A percentile compares a stretch with the other conserved stretches of the same genome.
These are phyloP conservation scores for Okapia johnstoni DNA, from an alignment of 2,113 vertebrate species.

Conservation along the genomic window DNA sequence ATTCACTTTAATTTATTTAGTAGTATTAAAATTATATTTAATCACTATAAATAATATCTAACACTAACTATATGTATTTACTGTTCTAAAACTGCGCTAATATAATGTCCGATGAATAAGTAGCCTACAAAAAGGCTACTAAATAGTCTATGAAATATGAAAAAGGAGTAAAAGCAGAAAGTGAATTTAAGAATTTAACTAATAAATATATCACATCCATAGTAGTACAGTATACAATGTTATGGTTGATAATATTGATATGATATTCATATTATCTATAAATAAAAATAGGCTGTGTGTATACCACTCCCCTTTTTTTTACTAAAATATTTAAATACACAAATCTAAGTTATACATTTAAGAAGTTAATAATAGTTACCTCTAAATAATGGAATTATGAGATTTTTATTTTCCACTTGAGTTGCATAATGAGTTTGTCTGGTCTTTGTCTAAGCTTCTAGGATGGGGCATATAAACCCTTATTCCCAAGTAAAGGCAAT, in stretches of 20 bases:
- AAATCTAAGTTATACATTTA: background rate
- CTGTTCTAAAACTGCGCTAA: background rate
- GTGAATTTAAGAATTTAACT: background rate
- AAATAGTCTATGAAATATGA: background rate
- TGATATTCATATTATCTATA: background rate
- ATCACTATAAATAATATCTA: background rate
- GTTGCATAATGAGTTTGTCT: background rate
- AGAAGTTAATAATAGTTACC: background rate
- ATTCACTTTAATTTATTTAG: background rate
- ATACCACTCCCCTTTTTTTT: background rate
- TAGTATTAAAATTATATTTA: background rate
- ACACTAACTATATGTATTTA: background rate
- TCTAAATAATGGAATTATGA: background rate
- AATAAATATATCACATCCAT: background rate
- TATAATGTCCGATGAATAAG: background rate
- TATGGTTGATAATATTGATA: background rate
- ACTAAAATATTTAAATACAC: background rate
- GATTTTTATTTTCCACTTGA: background rate
- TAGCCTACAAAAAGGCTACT: background rate
- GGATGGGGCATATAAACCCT: background rate
- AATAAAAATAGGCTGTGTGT: background rate
- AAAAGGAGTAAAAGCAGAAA: background rate
- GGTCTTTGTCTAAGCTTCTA: background rate
- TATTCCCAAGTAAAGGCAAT: background rate
- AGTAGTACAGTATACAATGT: background rate